phyloP scores from a whole-genome alignment of 2,113 vertebrate genomes.

The Aythya baeri region DNA sequence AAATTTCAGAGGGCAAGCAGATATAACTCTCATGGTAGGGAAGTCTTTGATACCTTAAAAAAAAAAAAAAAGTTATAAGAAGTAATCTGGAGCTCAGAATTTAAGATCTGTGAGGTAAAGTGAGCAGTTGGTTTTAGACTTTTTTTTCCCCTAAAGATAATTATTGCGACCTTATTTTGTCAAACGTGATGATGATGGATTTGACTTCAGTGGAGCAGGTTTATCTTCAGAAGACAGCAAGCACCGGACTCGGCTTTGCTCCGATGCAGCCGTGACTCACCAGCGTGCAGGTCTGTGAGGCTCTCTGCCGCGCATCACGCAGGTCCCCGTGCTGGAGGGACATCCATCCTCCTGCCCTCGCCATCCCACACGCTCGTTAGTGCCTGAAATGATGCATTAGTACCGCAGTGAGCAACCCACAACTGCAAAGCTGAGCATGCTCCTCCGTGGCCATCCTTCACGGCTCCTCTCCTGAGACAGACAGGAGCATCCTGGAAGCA shows the following conservation, averaged over 20 bases:
- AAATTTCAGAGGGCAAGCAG: background rate
- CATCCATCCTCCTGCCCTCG: background rate
- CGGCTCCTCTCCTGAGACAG: rapidly evolving
- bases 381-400: background rate
- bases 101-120: background rate
- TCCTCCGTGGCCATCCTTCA: background rate
- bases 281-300: background rate
- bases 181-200: background rate
- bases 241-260: background rate
- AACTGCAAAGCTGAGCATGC: background rate
- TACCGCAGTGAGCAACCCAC: rapidly evolving
- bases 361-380: background rate
- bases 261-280: background rate
- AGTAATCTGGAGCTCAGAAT: background rate
- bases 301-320: background rate
- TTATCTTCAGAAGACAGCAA: background rate
- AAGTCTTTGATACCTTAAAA: background rate
- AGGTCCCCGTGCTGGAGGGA: background rate
- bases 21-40: background rate
- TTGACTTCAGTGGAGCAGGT: background rate
- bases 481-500: background rate
- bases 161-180: background rate
- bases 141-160: background rate
- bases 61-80: background rate
- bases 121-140: background rate